Percentiles rank a stretch among this genome's conserved stretches.
Conservation (phyloP, 2,797 vertebrate species). For the Liparis tanakae region DNA sequence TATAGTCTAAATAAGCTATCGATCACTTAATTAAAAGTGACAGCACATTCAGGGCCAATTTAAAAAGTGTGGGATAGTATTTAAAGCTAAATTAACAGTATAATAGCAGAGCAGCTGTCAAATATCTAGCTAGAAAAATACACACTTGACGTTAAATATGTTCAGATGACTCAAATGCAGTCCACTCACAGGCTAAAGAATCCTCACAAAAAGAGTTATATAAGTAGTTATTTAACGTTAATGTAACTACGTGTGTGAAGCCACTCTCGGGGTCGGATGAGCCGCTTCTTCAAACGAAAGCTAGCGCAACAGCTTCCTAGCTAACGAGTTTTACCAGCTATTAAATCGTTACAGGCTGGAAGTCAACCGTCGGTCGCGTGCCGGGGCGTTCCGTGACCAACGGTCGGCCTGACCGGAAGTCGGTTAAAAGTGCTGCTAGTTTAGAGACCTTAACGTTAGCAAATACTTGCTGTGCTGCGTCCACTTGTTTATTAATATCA, state of each 20-base stretch:
- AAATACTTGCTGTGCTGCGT: slow-evolving; percentile 8
- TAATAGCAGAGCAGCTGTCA: no score
- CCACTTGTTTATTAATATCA: slow-evolving; percentile 31
- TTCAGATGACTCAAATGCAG: not conserved
- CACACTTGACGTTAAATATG: not conserved
- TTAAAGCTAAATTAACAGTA: no score
- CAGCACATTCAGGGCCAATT: not conserved
- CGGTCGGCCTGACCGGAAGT: not conserved
- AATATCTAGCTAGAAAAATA: not conserved
- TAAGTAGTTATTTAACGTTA: no score
- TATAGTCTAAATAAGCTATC: not conserved
- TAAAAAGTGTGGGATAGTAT: no score
- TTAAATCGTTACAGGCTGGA: not conserved
- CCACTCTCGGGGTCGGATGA: not conserved
- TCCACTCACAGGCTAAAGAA: not conserved
- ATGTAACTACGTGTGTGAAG: not conserved
- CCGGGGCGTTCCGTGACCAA: no score
- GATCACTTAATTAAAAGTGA: not conserved
- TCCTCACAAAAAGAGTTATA: slow-evolving; percentile 5
- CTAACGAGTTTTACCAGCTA: slow-evolving; percentile 24
- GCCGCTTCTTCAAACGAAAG: not conserved
- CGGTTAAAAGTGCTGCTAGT: not conserved
- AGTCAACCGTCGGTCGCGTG: not conserved
- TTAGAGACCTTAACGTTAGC: not conserved
- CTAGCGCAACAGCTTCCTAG: slow-evolving; percentile 6